Percentiles rank a stretch among this genome's conserved stretches.
These are phyloP conservation scores for Spea bombifrons DNA, from an alignment of 2,113 vertebrate genomes.

Conservation along the genomic window DNA sequence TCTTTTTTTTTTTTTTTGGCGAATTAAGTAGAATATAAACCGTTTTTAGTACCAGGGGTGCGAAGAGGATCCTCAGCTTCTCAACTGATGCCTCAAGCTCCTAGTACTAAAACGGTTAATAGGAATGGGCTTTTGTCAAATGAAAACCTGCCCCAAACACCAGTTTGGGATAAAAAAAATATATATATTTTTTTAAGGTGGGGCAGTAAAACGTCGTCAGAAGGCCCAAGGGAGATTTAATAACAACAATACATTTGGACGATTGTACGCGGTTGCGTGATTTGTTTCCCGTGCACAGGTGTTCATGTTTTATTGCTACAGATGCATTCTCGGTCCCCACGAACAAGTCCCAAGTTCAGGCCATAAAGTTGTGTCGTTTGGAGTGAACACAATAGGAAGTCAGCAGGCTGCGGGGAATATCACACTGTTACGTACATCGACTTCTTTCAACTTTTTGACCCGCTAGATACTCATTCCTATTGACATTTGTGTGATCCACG, in stretches of 20 bases:
- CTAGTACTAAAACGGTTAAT: too few species aligned
- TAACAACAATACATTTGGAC: not conserved
- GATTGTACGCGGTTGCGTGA: not conserved
- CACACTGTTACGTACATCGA: constrained; percentile 12
- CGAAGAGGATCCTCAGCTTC: too few species aligned
- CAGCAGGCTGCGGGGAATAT: not conserved
- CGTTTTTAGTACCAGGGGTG: too few species aligned
- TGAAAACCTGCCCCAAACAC: too few species aligned
- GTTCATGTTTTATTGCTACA: constrained; percentile 48
- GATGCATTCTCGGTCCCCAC: constrained; percentile 39
- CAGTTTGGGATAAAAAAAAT: too few species aligned
- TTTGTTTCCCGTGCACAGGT: constrained; percentile 35
- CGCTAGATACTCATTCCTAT: constrained; percentile 48
- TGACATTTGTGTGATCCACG: constrained; percentile 45
- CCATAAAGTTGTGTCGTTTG: constrained; percentile 29
- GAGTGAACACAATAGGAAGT: not conserved
- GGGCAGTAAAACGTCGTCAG: too few species aligned
- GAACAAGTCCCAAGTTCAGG: constrained; percentile 14
- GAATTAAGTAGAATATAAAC: too few species aligned
- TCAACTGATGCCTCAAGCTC: too few species aligned
- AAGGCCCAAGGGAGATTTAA: not conserved
- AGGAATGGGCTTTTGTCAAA: too few species aligned
- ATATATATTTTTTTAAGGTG: too few species aligned
- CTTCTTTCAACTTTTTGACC: not conserved
- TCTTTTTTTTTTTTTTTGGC: too few species aligned